Base-by-base conservation (phyloP, 2,113 vertebrate species). In the Herpetotheres cachinnans region DNA sequence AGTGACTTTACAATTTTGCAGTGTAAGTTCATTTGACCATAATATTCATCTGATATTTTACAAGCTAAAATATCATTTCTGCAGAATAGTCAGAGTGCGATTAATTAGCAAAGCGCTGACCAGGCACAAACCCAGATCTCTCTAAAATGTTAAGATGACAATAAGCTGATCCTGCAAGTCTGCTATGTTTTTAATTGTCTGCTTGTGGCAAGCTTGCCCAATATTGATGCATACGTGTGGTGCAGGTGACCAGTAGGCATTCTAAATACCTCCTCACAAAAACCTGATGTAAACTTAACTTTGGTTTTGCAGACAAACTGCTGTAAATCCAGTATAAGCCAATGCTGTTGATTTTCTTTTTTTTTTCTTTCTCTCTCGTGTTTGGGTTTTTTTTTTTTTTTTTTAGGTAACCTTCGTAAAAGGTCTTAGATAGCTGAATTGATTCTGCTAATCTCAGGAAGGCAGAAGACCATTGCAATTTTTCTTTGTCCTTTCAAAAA, bases 91-190 rank as follows among this genome's bases (percentile, higher is more conserved):
- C 88, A 95, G 91, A 97, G 90, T 62, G 20, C 17, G 91, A 86
- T 97, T 97, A 98, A 97, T 97, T 97, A 97, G 89, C 91, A 95
- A 95, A 96, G 71, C 1, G 95, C 97, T 97, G 94, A 97, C 62
- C 59, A 96, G 49, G 89, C 90, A 93, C 72, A 96, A 96, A 84
- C 70, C 58, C 90, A 94, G 67, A 84, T 82, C 87, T 66, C 76
- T 89, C 80, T 84, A 38, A 90, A 82, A 95, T 44, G 71, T 83
- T 88, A 82, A 78, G 72, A 62, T 95, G 95, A 93, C 81, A 97
- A 90, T 78, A 93, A 95, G 96, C 96, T 97, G 95, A 97, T 91
- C 59, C 62, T 96, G 96, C 97, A 94, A 85, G 65, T 97, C 97
- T 74, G 29, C 61, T 78, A 14, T 66, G 56, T 42, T 97, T 96